These are phyloP conservation scores for Microtus montanus DNA, from an alignment of 2,113 vertebrate genomes.

Conservation along the genomic window DNA sequence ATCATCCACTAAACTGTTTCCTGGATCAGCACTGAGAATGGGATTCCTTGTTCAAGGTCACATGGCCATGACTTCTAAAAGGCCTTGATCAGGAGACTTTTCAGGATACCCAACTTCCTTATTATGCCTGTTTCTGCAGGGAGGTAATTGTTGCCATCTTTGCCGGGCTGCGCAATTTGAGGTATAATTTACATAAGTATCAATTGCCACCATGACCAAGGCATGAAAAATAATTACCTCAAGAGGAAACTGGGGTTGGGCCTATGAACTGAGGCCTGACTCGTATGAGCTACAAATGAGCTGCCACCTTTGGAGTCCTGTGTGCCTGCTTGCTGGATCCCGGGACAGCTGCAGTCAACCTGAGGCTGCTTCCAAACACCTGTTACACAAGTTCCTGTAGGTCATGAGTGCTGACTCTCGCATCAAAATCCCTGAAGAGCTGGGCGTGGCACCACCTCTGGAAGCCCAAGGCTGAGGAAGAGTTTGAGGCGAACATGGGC, in stretches of 20 bases:
- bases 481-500: not conserved
- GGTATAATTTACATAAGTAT: conserved; percentile 58
- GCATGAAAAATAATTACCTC: conserved; percentile 63
- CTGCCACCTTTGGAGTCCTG: conserved; percentile 15
- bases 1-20: not conserved
- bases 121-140: conserved; percentile 24
- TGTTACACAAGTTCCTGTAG: not conserved
- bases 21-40: not conserved
- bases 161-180: conserved; percentile 58
- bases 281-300: conserved; percentile 43
- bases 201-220: conserved; percentile 62
- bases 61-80: conserved; percentile 43
- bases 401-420: not conserved
- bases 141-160: conserved; percentile 65
- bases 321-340: not conserved
- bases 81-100: conserved; percentile 53
- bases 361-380: conserved; percentile 51
- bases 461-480: not conserved
- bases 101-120: conserved; percentile 10
- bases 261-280: conserved; percentile 35
- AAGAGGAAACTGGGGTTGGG: conserved; percentile 65
- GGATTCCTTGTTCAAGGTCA: conserved; percentile 57
- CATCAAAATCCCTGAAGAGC: not conserved
- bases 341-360: conserved; percentile 14
- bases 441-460: not conserved